These are phyloP conservation scores for Rhabdomys pumilio DNA, from an alignment of 2,797 vertebrate species.

Conservation along the genomic window DNA sequence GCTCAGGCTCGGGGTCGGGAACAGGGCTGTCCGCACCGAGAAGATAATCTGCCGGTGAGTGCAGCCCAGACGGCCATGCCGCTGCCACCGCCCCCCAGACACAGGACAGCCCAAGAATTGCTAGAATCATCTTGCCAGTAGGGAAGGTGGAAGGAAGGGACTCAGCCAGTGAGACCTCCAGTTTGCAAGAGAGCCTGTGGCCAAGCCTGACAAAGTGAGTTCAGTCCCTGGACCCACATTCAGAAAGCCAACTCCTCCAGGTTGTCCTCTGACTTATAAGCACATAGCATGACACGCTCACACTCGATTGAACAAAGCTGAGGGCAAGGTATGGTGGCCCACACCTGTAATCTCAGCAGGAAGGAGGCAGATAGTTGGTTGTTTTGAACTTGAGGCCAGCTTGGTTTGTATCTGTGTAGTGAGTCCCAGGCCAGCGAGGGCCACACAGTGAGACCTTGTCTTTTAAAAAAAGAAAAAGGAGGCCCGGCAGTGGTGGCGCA, in stretches of 20 bases:
- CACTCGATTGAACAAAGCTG: too few relatives aligned
- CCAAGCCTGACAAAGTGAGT: not conserved
- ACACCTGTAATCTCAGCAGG: not conserved
- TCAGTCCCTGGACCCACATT: not conserved
- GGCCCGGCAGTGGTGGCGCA: too few relatives aligned
- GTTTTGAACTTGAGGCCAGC: too few relatives aligned
- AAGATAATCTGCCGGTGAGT: constrained; percentile 94
- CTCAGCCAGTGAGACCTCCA: not conserved
- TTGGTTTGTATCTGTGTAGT: not conserved
- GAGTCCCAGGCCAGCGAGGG: not conserved
- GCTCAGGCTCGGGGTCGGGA: constrained; percentile 93
- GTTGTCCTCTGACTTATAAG: not conserved
- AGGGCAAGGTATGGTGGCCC: not conserved
- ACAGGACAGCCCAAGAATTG: not conserved
- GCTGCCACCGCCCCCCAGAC: accelerated
- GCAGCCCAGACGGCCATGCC: accelerated
- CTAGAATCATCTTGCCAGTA: accelerated
- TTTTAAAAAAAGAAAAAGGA: not conserved
- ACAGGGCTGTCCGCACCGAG: constrained; percentile 93
- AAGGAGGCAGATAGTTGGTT: not conserved
- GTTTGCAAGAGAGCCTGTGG: too few relatives aligned
- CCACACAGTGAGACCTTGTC: not conserved
- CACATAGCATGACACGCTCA: not conserved
- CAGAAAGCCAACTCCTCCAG: not conserved
- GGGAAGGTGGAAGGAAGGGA: not conserved